A percentile compares a stretch with the other conserved stretches of the same genome.
Evolutionary conservation across 1,140 invertebrate genomes (phyloP).

Genomic region (Sinonovacula constricta): DNA sequence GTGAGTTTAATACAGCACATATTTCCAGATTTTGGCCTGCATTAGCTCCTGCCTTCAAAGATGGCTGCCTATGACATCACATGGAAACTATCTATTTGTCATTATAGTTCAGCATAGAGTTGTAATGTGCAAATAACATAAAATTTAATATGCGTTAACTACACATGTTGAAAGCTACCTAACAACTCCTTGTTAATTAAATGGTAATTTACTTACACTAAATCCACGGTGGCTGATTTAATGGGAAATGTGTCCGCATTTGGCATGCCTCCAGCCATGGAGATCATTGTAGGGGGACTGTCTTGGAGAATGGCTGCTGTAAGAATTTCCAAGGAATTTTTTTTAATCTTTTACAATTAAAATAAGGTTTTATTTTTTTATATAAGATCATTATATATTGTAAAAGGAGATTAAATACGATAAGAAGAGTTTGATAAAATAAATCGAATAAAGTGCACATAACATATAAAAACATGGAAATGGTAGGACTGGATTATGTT

Average conservation of each 20-base stretch:
- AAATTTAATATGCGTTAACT: no score
- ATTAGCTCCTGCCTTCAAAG: no score
- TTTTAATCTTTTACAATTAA: background rate
- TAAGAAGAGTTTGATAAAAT: background rate
- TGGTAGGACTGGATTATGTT: background rate
- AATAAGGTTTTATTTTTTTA: background rate
- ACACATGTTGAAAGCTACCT: no score
- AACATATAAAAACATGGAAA: background rate
- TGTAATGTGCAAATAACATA: no score
- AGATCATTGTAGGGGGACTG: slow-evolving; percentile 84
- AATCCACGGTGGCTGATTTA: slow-evolving; percentile 82
- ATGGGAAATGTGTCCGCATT: slow-evolving; percentile 88
- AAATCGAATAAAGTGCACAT: background rate
- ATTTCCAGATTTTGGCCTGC: no score
- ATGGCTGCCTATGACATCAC: no score
- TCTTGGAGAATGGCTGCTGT: slow-evolving; percentile 81
- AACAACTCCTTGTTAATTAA: no score
- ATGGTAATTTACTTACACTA: no score
- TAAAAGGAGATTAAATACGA: background rate
- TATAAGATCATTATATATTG: background rate
- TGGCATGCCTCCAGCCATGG: slow-evolving; percentile 88
- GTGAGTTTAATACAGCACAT: no score
- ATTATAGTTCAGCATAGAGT: no score
- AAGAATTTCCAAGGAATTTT: slow-evolving; percentile 40
- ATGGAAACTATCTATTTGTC: no score